These are phyloP conservation scores for Eugnorisma glareosa DNA, from an alignment of 2,888 invertebrate genomes.

Conservation along the genomic window DNA sequence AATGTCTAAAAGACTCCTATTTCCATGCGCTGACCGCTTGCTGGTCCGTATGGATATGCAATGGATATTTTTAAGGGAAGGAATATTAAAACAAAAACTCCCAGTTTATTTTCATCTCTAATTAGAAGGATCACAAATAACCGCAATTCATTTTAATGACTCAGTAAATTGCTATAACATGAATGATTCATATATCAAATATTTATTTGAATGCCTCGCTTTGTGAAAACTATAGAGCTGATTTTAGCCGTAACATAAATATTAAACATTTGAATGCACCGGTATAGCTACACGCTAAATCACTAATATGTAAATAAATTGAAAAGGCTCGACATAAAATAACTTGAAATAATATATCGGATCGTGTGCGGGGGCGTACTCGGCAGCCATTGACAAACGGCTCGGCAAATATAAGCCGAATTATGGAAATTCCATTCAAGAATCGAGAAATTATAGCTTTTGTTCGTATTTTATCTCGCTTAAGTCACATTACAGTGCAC, in stretches of 20 bases:
- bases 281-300: slow-evolving; percentile 71
- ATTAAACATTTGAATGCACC: slow-evolving; percentile 67
- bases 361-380: slow-evolving; percentile 62
- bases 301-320: slow-evolving; percentile 75
- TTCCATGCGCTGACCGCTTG: not conserved
- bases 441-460: slow-evolving; percentile 84
- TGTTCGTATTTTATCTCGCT: slow-evolving; percentile 83
- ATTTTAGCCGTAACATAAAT: slow-evolving; percentile 53
- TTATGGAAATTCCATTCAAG: slow-evolving; percentile 84
- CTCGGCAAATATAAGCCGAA: slow-evolving; percentile 83
- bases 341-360: slow-evolving; percentile 77
- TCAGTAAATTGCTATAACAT: slow-evolving; percentile 8
- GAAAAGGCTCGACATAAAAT: slow-evolving; percentile 75
- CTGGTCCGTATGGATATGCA: not conserved
- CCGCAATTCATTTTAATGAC: not conserved
- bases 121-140: not conserved
- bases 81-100: not conserved
- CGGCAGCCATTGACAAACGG: slow-evolving; percentile 76
- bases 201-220: slow-evolving; percentile 18
- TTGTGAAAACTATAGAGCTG: slow-evolving; percentile 42
- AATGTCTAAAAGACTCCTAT: not conserved
- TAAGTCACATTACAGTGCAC: slow-evolving; percentile 81
- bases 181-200: slow-evolving; percentile 11
- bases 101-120: not conserved
- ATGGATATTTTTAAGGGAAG: not conserved